Evolutionary conservation across 2,888 invertebrate species (phyloP).

Genomic region (Sinentomon sp.): DNA sequence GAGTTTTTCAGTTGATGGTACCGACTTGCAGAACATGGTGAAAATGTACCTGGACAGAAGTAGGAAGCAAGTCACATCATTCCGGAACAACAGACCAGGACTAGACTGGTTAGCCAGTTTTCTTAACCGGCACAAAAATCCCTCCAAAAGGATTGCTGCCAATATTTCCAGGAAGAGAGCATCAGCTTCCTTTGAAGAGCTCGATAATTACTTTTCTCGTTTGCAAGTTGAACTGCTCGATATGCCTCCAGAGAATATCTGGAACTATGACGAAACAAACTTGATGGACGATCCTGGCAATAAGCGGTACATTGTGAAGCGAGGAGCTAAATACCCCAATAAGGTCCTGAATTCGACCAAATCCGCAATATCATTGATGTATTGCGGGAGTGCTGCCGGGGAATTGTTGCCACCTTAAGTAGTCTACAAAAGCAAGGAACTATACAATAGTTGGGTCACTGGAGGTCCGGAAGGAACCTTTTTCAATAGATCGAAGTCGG

Average conservation of each 20-base stretch:
- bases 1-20: slow-evolving; percentile 15
- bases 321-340: slow-evolving; percentile 14
- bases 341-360: slow-evolving; percentile 14
- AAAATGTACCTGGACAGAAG: slow-evolving; percentile 13
- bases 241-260: slow-evolving; percentile 10
- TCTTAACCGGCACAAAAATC: slow-evolving; percentile 5
- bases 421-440: slow-evolving; percentile 21
- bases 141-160: slow-evolving; percentile 10
- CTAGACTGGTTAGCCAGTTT: slow-evolving; percentile 14
- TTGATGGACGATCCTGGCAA: slow-evolving; percentile 16
- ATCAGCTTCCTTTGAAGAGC: slow-evolving; percentile 9
- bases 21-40: slow-evolving; percentile 12
- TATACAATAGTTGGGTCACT: slow-evolving; percentile 21
- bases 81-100: slow-evolving; percentile 16
- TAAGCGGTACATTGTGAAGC: slow-evolving; percentile 10
- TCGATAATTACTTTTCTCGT: slow-evolving; percentile 12
- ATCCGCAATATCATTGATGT: slow-evolving; percentile 14
- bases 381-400: slow-evolving; percentile 19
- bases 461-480: slow-evolving; percentile 19
- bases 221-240: slow-evolving; percentile 3
- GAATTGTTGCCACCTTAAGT: slow-evolving; percentile 20
- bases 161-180: slow-evolving; percentile 15
- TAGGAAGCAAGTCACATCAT: slow-evolving; percentile 6
- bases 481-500: slow-evolving; percentile 20
- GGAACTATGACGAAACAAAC: slow-evolving; percentile 18